Evolutionary conservation across 2,888 invertebrate species (phyloP).

Genomic region (Cotesia congregata): DNA sequence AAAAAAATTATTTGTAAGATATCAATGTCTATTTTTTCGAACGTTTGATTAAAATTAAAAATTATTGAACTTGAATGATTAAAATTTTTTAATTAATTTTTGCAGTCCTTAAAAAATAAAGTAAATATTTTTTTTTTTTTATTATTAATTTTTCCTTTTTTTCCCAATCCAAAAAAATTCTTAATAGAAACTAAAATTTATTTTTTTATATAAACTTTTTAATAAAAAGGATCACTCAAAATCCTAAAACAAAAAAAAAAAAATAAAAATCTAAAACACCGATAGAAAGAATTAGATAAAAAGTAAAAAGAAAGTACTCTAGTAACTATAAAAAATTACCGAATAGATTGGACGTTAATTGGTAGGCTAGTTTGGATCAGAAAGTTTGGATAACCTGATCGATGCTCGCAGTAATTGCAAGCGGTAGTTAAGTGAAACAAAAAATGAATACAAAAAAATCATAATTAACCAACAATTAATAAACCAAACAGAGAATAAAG

Average conservation of each 20-base stretch:
- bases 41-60: too few species aligned
- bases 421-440: conserved; percentile 32
- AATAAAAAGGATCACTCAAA: conserved; percentile 3
- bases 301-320: conserved; percentile 6
- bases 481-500: conserved; percentile 41
- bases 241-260: conserved; percentile 6
- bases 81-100: too few species aligned
- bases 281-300: conserved; percentile 10
- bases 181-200: not conserved
- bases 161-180: too few species aligned
- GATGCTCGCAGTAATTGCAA: conserved; percentile 25
- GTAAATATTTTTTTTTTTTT: too few species aligned
- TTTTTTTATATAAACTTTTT: not conserved
- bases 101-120: too few species aligned
- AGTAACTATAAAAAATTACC: conserved; percentile 17
- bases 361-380: conserved; percentile 29
- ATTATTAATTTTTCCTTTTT: too few species aligned
- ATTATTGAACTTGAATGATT: too few species aligned
- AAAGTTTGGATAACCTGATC: conserved; percentile 32
- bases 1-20: too few species aligned
- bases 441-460: conserved; percentile 39
- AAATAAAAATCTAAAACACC: conserved; percentile 22
- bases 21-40: too few species aligned
- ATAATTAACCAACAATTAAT: conserved; percentile 18
- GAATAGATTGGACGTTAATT: conserved; percentile 13